Base-by-base conservation (phyloP, 2,888 invertebrate genomes). In the Brenthis daphne region DNA sequence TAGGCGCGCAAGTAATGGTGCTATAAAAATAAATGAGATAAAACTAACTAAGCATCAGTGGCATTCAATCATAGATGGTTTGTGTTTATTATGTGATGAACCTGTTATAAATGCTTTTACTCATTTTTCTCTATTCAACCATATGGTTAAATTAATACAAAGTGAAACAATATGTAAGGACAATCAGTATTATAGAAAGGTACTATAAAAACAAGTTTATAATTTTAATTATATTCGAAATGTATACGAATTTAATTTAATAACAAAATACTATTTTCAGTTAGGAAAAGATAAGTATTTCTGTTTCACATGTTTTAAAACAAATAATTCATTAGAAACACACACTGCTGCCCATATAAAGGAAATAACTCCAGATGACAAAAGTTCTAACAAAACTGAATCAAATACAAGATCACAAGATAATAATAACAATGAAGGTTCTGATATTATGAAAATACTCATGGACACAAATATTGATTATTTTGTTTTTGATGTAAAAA, bases 261-360 rank as follows among this genome's bases (percentile, higher is more conserved):
- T 37, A 37, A 8, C 11, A 43, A 63, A 24, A 14, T 48, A 50
- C 14, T 51, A 24, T 64, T 84, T 85, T 57, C 80, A 89, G 89
- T 75, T 85, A 13, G 76, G 79, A 43, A 70, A 74, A 4, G 70
- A 80, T 1, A 76, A 61, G 2, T 80, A 80, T 63, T 85, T 83
- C 71, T 89, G 89, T 70, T 88, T 87, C 47, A 71, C 73, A n/a
- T 89, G 89, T 72, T 81, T 81, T 54, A 76, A 77, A 63, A 73
- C 74, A 61, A 76, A 79, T 54, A 57, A 73, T 12, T 5, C 86
- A 85, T 67, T 81, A 75, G 55, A 67, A 14, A 20, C 55, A 48
- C 66, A 67, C 54, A 24, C n/a, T 13, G 24, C 14, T 16, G 6
- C 14, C 20, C 60, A 67, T 55, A 55, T 33, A 14, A 20, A 67